These are phyloP conservation scores for Thripadectes ignobilis DNA, from an alignment of 2,797 vertebrate species.

Conservation along the genomic window DNA sequence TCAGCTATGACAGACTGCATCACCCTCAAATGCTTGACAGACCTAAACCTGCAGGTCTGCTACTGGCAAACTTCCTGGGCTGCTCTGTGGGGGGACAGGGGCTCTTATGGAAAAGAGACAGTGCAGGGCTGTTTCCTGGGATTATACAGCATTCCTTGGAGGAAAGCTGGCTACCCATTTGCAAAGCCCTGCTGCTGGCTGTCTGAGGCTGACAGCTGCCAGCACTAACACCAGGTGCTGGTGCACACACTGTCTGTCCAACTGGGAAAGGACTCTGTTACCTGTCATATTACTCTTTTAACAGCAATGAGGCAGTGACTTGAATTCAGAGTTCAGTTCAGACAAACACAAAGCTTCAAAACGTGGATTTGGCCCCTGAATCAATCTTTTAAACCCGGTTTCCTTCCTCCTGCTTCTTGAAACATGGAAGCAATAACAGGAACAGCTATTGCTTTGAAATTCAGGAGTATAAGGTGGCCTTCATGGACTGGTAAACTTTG, in stretches of 20 bases:
- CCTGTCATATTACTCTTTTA: neutral
- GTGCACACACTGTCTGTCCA: neutral
- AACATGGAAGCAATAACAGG: neutral
- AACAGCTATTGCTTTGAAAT: neutral
- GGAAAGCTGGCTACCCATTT: neutral
- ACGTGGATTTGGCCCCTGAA: neutral
- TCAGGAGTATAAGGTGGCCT: neutral
- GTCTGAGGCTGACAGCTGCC: neutral
- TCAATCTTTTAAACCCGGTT: neutral
- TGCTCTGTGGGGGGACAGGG: neutral
- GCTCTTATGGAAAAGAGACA: neutral
- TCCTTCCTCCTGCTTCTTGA: neutral
- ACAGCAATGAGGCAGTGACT: neutral
- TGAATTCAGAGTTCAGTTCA: neutral
- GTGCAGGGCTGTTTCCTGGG: neutral
- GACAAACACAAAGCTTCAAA: neutral
- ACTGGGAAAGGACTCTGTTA: neutral
- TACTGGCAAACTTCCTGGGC: neutral
- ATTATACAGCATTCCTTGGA: neutral
- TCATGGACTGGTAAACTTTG: neutral
- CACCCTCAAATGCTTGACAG: neutral
- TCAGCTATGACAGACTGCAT: neutral
- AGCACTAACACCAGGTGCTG: neutral
- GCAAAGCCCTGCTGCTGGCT: neutral
- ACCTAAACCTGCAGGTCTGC: neutral